phyloP scores from a whole-genome alignment of 2,113 vertebrate species.

The Salvator merianae region DNA sequence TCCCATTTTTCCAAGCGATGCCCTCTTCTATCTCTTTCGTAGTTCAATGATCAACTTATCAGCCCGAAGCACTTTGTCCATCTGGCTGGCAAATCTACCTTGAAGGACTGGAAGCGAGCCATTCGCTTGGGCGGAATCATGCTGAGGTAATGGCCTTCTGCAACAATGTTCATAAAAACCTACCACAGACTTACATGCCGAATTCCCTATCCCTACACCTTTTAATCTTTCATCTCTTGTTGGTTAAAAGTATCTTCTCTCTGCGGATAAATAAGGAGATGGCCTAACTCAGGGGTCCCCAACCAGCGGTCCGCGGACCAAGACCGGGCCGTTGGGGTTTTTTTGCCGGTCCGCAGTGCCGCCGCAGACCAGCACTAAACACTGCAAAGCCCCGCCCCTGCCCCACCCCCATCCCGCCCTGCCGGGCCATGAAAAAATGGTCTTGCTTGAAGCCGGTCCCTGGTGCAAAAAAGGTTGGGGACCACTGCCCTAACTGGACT shows the following conservation, averaged over 20 bases:
- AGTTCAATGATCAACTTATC: constrained; percentile 95
- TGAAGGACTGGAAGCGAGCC: constrained; percentile 97
- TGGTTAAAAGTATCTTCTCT: not conserved
- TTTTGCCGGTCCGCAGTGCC: too few relatives aligned
- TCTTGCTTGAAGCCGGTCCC: too few relatives aligned
- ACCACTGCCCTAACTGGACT: too few relatives aligned
- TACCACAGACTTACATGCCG: not conserved
- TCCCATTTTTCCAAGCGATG: not conserved
- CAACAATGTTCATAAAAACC: not conserved
- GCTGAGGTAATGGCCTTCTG: constrained; percentile 82
- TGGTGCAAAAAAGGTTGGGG: too few relatives aligned
- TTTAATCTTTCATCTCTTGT: not conserved
- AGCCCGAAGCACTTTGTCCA: constrained; percentile 96
- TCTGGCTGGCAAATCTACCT: constrained; percentile 91
- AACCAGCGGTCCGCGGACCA: too few relatives aligned
- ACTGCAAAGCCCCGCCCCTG: too few relatives aligned
- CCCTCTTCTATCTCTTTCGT: constrained; percentile 11
- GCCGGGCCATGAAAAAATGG: too few relatives aligned
- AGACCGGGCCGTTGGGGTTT: too few relatives aligned
- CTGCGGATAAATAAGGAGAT: too few relatives aligned
- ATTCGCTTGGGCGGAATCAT: constrained; percentile 94
- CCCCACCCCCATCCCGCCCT: too few relatives aligned
- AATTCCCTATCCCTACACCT: accelerated
- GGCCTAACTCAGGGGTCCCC: too few relatives aligned
- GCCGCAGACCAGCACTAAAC: too few relatives aligned